Percentiles rank a stretch among this genome's conserved stretches.
Evolutionary conservation across 2,113 vertebrate species (phyloP).

Genomic region (Labrus mixtus): DNA sequence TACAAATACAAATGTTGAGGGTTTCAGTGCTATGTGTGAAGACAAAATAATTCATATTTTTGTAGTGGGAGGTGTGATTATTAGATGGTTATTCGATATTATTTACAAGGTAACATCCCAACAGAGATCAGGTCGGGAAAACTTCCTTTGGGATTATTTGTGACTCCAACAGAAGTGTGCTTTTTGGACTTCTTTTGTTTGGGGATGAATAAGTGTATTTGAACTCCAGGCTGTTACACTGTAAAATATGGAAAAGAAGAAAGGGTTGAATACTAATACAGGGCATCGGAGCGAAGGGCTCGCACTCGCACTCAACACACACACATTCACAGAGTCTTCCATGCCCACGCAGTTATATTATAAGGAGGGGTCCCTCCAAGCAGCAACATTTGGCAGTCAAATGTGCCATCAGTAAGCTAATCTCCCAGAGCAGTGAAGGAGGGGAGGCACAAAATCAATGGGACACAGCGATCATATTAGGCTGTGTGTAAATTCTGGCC

Average conservation of each 20-base stretch:
- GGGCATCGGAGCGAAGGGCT: not conserved
- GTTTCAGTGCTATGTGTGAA: not conserved
- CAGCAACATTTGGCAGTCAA: slow-evolving; percentile 49
- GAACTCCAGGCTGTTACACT: too few species aligned
- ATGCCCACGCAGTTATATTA: not conserved
- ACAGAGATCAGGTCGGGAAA: too few species aligned
- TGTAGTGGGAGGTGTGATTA: not conserved
- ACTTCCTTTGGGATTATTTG: too few species aligned
- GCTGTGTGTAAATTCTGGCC: slow-evolving; percentile 62
- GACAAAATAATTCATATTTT: not conserved
- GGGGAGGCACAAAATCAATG: slow-evolving; percentile 71
- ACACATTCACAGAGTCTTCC: not conserved
- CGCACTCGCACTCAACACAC: not conserved
- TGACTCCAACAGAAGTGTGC: too few species aligned
- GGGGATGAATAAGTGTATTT: too few species aligned
- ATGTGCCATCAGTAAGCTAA: slow-evolving; percentile 15
- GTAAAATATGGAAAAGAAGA: too few species aligned
- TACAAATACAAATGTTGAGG: not conserved
- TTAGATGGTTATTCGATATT: too few species aligned
- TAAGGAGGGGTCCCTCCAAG: slow-evolving; percentile 37
- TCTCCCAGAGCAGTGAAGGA: slow-evolving; percentile 43
- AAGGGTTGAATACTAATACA: too few species aligned
- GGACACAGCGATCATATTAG: slow-evolving; percentile 65
- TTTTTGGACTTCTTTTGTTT: too few species aligned
- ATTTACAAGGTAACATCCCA: too few species aligned